Evolutionary conservation across 1,140 invertebrate species (phyloP).

Genomic region (Brevipalpus yothersi): DNA sequence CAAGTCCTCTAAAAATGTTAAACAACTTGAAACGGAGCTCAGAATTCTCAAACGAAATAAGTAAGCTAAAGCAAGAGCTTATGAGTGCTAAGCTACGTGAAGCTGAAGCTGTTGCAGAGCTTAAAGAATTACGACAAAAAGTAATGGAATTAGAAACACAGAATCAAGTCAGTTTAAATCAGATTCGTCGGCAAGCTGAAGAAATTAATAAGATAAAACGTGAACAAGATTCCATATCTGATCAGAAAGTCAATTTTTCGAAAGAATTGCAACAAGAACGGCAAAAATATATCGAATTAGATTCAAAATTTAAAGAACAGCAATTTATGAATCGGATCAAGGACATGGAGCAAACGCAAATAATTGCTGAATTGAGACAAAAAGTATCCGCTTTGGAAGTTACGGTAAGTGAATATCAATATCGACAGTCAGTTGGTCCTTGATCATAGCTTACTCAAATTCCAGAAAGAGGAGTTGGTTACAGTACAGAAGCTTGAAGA

Average conservation of each 20-base stretch:
- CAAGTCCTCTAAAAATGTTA: conserved; percentile 11
- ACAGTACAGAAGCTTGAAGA: conserved; percentile 66
- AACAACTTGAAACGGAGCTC: conserved; percentile 5
- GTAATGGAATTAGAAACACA: conserved; percentile 95
- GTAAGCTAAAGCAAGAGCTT: conserved; percentile 57
- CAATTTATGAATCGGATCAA: conserved; percentile 76
- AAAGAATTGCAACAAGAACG: conserved; percentile 56
- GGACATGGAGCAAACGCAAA: conserved; percentile 77
- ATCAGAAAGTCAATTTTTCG: conserved; percentile 44
- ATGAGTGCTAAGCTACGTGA: conserved; percentile 71
- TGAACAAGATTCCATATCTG: conserved; percentile 39
- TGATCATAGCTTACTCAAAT: conserved; percentile 5
- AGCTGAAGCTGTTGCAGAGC: conserved; percentile 69
- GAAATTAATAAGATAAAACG: conserved; percentile 58
- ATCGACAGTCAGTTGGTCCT: not conserved
- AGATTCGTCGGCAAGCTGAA: conserved; percentile 73
- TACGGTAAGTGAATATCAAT: conserved; percentile 33
- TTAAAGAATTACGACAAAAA: conserved; percentile 72
- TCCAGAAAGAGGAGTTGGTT: conserved; percentile 67
- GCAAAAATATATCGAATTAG: conserved; percentile 60
- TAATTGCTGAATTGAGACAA: conserved; percentile 76
- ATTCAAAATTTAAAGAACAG: conserved; percentile 63
- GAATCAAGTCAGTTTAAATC: conserved; percentile 81
- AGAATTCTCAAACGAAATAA: conserved; percentile 5
- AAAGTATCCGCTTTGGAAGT: conserved; percentile 79